phyloP scores from a whole-genome alignment of 2,888 invertebrate genomes.

The Terebella lapidaria region DNA sequence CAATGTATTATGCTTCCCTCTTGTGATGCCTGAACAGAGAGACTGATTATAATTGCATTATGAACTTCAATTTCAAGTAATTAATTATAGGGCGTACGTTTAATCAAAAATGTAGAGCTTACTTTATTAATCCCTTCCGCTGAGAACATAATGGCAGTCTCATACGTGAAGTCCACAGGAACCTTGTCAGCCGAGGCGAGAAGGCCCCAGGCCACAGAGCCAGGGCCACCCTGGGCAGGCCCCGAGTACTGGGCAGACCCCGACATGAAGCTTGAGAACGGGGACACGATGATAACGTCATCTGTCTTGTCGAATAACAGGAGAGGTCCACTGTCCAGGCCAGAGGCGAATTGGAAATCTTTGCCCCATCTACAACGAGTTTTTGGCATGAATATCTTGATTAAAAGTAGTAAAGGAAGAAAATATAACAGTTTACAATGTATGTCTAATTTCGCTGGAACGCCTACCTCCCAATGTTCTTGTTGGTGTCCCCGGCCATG shows the following conservation, averaged over 20 bases:
- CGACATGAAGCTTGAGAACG: constrained; percentile 25
- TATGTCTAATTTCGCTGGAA: no score
- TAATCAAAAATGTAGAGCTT: no score
- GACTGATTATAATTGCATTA: no score
- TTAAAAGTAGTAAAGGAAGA: no score
- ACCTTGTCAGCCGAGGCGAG: constrained; percentile 27
- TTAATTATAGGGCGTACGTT: no score
- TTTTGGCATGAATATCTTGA: no score
- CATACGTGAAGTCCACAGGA: constrained; percentile 14
- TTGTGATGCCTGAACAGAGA: no score
- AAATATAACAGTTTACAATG: no score
- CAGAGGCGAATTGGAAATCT: neutral
- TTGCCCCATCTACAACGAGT: constrained; percentile 6
- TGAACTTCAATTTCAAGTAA: no score
- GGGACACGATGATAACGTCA: constrained; percentile 5
- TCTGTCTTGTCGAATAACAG: constrained; percentile 4
- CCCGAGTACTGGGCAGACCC: constrained; percentile 24
- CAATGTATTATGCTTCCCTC: no score
- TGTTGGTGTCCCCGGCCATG: constrained; percentile 12
- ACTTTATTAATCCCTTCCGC: constrained; percentile 11
- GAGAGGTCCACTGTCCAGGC: constrained; percentile 12
- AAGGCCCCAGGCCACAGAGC: constrained; percentile 28
- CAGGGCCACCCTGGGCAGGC: constrained; percentile 10
- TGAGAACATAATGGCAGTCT: neutral
- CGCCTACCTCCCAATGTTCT: constrained; percentile 5